Conservation (phyloP, 1,140 invertebrate species). For the Luehdorfia chinensis region DNA sequence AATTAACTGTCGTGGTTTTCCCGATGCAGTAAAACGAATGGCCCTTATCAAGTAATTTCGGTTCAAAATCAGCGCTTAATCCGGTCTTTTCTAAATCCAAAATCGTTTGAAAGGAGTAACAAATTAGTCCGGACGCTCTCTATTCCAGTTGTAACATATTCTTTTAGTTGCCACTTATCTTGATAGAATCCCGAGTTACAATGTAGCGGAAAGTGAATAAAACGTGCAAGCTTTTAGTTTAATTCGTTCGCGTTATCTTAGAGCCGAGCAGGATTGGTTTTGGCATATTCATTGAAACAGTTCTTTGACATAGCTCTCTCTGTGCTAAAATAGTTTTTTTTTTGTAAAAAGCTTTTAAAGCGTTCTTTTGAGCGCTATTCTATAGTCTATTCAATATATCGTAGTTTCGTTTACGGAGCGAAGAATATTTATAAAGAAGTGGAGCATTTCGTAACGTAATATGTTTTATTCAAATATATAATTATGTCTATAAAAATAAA, state of each 20-base stretch:
- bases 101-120: constrained; percentile 9
- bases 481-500: too few relatives aligned
- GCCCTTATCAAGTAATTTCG: constrained; percentile 12
- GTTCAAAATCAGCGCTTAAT: constrained; percentile 13
- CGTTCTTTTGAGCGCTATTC: too few relatives aligned
- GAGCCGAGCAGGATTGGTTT: not conserved
- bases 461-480: too few relatives aligned
- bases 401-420: too few relatives aligned
- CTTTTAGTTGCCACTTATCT: constrained; percentile 16
- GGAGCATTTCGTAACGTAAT: too few relatives aligned
- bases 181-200: constrained; percentile 13
- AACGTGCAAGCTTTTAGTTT: constrained; percentile 15
- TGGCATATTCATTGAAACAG: constrained; percentile 1
- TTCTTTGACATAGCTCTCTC: not conserved
- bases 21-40: constrained; percentile 10
- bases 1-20: constrained; percentile 2
- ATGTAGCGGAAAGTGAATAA: constrained; percentile 16
- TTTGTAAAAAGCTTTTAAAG: not conserved
- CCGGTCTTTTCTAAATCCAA: constrained; percentile 1
- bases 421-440: too few relatives aligned
- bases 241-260: constrained; percentile 14
- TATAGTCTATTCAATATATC: too few relatives aligned
- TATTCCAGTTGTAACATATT: constrained; percentile 7
- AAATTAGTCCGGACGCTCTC: constrained; percentile 7
- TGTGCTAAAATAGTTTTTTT: not conserved